phyloP scores from a whole-genome alignment of 1,140 invertebrate genomes.

The Drosophila kikkawai region DNA sequence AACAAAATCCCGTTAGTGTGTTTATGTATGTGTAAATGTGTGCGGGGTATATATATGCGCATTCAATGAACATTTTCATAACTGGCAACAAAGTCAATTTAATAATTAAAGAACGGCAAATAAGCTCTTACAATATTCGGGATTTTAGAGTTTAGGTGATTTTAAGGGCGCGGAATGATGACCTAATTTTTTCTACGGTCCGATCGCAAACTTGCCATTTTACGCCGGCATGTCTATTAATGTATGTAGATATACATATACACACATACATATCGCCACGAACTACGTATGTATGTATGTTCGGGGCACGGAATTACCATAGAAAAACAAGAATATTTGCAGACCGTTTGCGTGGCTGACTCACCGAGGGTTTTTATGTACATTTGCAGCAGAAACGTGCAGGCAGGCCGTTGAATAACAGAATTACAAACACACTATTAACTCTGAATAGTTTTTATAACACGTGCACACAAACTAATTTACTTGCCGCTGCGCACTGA shows the following conservation, averaged over 20 bases:
- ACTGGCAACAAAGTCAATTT: background rate
- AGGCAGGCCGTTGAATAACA: background rate
- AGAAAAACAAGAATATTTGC: conserved; percentile 12
- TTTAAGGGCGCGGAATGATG: background rate
- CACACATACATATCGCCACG: background rate
- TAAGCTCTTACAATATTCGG: background rate
- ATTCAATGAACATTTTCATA: conserved; percentile 1
- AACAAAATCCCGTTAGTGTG: background rate
- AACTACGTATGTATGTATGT: background rate
- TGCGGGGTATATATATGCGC: background rate
- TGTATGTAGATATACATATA: conserved; percentile 2
- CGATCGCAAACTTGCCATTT: conserved; percentile 12
- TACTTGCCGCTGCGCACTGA: conserved; percentile 51
- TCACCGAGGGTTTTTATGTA: conserved; percentile 26
- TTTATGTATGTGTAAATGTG: background rate
- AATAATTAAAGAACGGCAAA: conserved; percentile 1
- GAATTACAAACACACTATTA: background rate
- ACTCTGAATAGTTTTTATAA: background rate
- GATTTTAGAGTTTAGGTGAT: background rate
- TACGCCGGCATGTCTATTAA: conserved; percentile 8
- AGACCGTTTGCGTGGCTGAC: conserved; percentile 32
- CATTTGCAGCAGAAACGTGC: background rate
- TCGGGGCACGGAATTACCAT: conserved; percentile 11
- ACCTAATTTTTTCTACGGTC: conserved; percentile 25
- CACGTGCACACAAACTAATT: conserved; percentile 49